Conservation (phyloP, 2,113 vertebrate genomes). For the Charina bottae region DNA sequence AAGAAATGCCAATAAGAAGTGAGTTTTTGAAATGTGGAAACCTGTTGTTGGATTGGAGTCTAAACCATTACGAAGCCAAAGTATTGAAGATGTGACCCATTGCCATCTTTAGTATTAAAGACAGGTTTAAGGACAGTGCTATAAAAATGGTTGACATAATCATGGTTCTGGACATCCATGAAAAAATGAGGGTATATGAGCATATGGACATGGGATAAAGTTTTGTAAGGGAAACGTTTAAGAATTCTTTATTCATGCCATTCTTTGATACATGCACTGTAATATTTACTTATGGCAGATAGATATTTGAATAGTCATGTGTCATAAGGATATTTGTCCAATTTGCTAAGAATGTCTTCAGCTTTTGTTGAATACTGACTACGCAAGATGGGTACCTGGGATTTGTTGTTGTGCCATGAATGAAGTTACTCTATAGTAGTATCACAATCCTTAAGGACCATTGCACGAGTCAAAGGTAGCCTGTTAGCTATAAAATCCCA, state of each 20-base stretch:
- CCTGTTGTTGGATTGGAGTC: background rate
- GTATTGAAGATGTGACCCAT: background rate
- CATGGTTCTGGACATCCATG: background rate
- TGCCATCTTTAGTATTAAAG: background rate
- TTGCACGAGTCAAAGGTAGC: too few species aligned
- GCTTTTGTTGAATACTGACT: background rate
- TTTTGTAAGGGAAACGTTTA: background rate
- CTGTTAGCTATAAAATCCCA: background rate
- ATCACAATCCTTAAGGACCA: background rate
- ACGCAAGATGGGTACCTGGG: background rate
- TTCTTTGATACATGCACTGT: background rate
- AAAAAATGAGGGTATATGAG: background rate
- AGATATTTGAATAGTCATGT: background rate
- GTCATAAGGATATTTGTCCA: background rate
- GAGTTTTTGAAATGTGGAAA: background rate
- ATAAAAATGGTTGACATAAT: background rate
- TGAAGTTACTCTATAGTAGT: background rate
- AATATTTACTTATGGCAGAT: background rate
- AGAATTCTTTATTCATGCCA: background rate
- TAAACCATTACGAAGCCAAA: background rate
- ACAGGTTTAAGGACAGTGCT: background rate
- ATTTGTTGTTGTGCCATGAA: background rate
- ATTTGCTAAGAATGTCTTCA: background rate
- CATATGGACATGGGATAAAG: background rate
- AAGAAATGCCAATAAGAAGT: background rate